phyloP scores from a whole-genome alignment of 2,113 vertebrate species.

The Pampusana beccarii region DNA sequence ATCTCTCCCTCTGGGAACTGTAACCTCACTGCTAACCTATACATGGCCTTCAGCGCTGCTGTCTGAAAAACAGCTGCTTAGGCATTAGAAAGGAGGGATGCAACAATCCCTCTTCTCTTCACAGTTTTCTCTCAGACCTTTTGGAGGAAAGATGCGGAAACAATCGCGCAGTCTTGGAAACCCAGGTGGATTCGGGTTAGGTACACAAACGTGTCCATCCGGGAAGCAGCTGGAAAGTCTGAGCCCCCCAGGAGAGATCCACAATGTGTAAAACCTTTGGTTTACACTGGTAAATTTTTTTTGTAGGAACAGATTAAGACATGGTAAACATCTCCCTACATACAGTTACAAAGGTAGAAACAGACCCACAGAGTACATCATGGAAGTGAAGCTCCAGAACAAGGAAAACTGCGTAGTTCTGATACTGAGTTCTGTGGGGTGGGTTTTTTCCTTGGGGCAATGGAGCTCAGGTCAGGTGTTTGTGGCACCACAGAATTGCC shows the following conservation, averaged over 20 bases:
- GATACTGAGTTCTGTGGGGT: not conserved
- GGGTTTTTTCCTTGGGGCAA: not conserved
- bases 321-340: not conserved
- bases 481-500: not conserved
- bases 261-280: not conserved
- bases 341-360: not conserved
- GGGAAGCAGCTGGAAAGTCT: not conserved
- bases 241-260: not conserved
- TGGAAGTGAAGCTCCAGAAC: not conserved
- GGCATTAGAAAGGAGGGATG: not conserved
- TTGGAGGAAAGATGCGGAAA: not conserved
- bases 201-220: not conserved
- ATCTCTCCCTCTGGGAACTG: not conserved
- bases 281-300: not conserved
- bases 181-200: not conserved
- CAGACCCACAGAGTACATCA: not conserved
- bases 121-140: not conserved
- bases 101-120: not conserved
- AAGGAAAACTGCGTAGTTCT: not conserved
- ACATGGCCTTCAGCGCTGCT: not conserved
- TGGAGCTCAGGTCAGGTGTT: not conserved
- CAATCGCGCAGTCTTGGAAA: not conserved
- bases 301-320: not conserved
- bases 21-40: not conserved
- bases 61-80: not conserved